Conservation (phyloP, 2,797 vertebrate species). For the Margarornis squamiger region DNA sequence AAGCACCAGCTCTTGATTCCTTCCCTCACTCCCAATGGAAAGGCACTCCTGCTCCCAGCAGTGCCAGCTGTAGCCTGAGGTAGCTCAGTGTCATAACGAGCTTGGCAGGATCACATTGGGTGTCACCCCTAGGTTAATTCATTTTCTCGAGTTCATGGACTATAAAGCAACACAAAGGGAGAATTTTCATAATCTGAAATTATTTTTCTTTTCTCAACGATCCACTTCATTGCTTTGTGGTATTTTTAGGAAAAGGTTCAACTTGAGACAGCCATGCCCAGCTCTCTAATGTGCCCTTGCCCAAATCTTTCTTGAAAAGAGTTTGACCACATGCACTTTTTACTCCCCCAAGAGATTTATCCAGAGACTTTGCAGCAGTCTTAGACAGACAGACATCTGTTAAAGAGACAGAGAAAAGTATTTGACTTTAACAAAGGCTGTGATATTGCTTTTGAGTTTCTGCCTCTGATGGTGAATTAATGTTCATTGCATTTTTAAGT, state of each 20-base stretch:
- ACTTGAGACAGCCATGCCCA: background rate
- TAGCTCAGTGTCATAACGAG: background rate
- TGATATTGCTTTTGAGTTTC: background rate
- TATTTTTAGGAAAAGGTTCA: background rate
- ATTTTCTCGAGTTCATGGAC: background rate
- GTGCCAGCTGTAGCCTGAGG: background rate
- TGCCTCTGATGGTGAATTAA: background rate
- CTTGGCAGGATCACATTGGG: background rate
- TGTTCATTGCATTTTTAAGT: background rate
- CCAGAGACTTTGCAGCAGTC: background rate
- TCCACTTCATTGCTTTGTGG: background rate
- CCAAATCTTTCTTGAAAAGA: background rate
- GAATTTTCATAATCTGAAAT: background rate
- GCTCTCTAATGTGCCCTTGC: background rate
- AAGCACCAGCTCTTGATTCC: background rate
- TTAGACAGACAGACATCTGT: background rate
- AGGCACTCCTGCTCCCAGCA: background rate
- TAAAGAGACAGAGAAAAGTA: background rate
- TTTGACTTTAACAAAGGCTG: background rate
- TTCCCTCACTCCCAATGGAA: background rate
- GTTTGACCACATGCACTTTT: background rate
- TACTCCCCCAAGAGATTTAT: background rate
- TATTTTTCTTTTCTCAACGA: fast-evolving
- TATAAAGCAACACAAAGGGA: background rate
- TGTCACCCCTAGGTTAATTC: slow-evolving; percentile 31